These are phyloP conservation scores for Nycticryphes semicollaris DNA, from an alignment of 2,113 vertebrate species.

Conservation along the genomic window DNA sequence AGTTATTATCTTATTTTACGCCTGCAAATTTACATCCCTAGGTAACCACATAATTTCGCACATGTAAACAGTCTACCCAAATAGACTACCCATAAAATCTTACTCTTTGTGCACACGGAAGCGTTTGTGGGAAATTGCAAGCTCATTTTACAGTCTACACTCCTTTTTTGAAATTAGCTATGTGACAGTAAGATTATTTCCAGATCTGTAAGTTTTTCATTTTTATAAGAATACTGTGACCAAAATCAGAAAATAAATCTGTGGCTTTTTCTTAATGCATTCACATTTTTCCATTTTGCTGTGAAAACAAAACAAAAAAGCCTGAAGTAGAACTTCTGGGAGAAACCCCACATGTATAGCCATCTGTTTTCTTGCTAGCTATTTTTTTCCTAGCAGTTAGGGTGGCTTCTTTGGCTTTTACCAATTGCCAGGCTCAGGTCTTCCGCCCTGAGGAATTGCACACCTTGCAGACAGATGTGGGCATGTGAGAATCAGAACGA, in stretches of 20 bases:
- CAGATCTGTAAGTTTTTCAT: slow-evolving; percentile 34
- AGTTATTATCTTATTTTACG: background rate
- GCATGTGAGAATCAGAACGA: background rate
- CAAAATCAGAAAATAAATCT: slow-evolving; percentile 39
- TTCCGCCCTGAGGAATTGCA: slow-evolving; percentile 20
- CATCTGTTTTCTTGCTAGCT: slow-evolving; percentile 65
- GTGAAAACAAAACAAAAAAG: slow-evolving; percentile 32
- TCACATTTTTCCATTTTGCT: slow-evolving; percentile 41
- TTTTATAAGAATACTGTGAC: slow-evolving; percentile 16
- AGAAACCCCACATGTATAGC: slow-evolving; percentile 63
- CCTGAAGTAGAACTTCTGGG: background rate
- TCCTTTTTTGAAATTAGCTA: slow-evolving; percentile 21
- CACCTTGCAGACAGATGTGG: slow-evolving; percentile 80
- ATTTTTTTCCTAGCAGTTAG: background rate
- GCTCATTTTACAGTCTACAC: background rate
- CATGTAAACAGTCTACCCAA: background rate
- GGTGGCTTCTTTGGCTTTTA: slow-evolving; percentile 47
- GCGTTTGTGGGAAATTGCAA: background rate
- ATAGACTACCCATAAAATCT: background rate
- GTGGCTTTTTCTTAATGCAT: background rate
- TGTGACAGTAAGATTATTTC: slow-evolving; percentile 46
- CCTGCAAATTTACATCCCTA: background rate
- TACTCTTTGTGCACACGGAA: background rate
- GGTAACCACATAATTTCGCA: background rate
- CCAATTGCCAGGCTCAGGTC: slow-evolving; percentile 48